Percentiles rank a stretch among this genome's conserved stretches.
Evolutionary conservation across 2,113 vertebrate species (phyloP).

Genomic region (Saguinus imperator): DNA sequence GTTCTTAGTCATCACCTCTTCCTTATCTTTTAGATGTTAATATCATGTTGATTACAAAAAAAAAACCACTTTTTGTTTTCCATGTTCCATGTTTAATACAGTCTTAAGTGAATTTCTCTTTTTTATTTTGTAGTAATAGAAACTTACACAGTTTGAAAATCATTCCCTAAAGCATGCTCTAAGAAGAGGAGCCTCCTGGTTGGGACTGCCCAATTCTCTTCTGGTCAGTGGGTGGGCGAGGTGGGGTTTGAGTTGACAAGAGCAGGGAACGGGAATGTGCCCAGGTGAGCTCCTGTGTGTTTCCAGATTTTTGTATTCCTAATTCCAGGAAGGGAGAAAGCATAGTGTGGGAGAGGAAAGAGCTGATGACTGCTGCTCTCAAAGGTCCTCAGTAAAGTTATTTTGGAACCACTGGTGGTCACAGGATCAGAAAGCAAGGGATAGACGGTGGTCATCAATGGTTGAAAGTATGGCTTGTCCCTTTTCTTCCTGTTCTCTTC

Average conservation of each 20-base stretch:
- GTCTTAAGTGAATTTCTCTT: neutral
- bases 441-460: no score
- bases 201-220: neutral
- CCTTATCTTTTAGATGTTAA: neutral
- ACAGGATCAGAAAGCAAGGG: neutral
- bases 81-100: neutral
- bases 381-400: neutral
- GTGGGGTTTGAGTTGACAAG: neutral
- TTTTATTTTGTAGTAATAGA: neutral
- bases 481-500: neutral
- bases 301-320: neutral
- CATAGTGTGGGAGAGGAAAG: neutral
- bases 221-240: neutral
- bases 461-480: neutral
- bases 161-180: neutral
- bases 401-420: neutral
- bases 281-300: neutral
- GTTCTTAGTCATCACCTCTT: conserved; percentile 4
- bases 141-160: neutral
- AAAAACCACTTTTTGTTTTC: neutral
- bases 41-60: neutral
- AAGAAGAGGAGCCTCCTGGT: neutral
- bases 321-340: neutral
- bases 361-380: neutral
- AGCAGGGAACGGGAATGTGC: neutral